Percentiles rank a stretch among this genome's conserved stretches.
These are phyloP conservation scores for Rhinella marina DNA, from an alignment of 2,797 vertebrate genomes.

Conservation along the genomic window DNA sequence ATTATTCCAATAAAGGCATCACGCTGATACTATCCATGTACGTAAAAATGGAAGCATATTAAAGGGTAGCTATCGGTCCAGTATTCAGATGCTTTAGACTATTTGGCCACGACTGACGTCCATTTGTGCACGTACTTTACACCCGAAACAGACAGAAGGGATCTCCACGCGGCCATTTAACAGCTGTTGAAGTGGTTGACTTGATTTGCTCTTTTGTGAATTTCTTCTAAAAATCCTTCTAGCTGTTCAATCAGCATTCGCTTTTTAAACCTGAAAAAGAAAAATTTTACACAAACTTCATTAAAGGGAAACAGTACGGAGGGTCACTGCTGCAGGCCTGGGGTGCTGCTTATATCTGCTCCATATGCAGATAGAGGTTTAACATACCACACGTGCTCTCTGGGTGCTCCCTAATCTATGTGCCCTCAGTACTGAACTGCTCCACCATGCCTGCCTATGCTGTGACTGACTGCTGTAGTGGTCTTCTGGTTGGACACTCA, in stretches of 20 bases:
- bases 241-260: constrained; percentile 95
- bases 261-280: constrained; percentile 89
- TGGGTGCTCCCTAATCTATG: no score
- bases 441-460: no score
- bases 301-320: no score
- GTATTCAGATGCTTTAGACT: constrained; percentile 18
- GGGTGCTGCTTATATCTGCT: no score
- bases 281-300: background rate
- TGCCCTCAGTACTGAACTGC: no score
- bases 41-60: constrained; percentile 38
- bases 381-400: no score
- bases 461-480: no score
- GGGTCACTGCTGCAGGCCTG: no score
- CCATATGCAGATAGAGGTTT: no score
- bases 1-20: constrained; percentile 74
- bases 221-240: constrained; percentile 93
- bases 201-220: constrained; percentile 87
- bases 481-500: no score
- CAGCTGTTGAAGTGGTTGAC: constrained; percentile 87
- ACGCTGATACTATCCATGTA: constrained; percentile 73
- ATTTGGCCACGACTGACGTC: constrained; percentile 72
- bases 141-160: background rate
- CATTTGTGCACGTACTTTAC: constrained; percentile 60
- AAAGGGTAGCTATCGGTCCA: background rate
- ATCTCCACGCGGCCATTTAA: constrained; percentile 68